Base-by-base conservation (phyloP, 92 coral and sea anemone species). In the Meandrina meandrites region DNA sequence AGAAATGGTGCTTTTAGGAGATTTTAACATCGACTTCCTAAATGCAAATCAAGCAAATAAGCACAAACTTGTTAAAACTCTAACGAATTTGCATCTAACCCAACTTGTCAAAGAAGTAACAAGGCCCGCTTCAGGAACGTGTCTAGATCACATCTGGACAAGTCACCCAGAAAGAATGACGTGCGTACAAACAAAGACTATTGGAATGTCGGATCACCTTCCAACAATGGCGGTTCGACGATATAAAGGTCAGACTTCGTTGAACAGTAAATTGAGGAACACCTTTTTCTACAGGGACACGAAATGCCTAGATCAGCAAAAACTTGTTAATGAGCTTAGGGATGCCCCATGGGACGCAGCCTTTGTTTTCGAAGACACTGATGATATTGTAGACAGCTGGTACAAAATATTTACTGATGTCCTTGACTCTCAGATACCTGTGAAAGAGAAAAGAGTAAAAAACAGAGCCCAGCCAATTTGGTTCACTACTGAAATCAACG, bases 1-100 rank as follows among this genome's bases (percentile, higher is more conserved):
- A 85, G 83, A 91, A 85, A 83, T 90, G 37, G 79, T 87, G 78
- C 66, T 90, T 42, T 48, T 90, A 64, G 89, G 87, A 45, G 90
- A 83, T 87, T 85, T 90, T 90, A 90, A 86, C 70, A 76, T 90
- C 17, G 88, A 87, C 84, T 45, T 64, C 79, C 81, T 87, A 19
- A 87, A 90, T 77, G 64, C 81, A 77, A 77, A 77, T 77, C 66
- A 77, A 62, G 6, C 40, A 40, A 70, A 12, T 45, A 87, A 87
- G 24, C 90, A 88, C 28, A 60, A 81, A 40, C 76, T 88, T 8
- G 58, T 88, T 21, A 88, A 88, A 58, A 76, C 84, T 4, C 54
- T 88, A 13, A 40, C 21, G 5, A 88, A 83, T 81, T 73, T 74
- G 27, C 79, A 83, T 21, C 60, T 88, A 60, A 62, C 72, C 42